Evolutionary conservation across 35 echinoderm and acorn worm species (phyloP).

Genomic region (Apostichopus californicus): DNA sequence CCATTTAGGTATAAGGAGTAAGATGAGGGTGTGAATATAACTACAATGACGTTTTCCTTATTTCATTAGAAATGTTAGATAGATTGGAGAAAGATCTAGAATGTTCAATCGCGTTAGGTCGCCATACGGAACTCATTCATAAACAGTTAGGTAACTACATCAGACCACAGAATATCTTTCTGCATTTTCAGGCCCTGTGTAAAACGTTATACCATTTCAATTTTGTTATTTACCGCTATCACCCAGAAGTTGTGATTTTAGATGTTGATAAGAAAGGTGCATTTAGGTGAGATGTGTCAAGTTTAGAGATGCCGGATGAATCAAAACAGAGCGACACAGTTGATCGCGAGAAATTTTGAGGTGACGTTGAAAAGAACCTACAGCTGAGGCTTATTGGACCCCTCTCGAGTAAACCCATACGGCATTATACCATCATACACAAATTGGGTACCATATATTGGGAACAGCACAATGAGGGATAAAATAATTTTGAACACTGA

Average conservation of each 20-base stretch:
- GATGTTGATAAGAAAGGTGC: slow-evolving; percentile 32
- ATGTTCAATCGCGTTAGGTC: too few species aligned
- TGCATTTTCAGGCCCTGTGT: background rate
- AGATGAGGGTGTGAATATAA: slow-evolving; percentile 25
- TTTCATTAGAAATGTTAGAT: background rate
- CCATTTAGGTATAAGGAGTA: slow-evolving; percentile 22
- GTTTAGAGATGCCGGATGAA: slow-evolving; percentile 5
- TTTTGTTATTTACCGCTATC: slow-evolving; percentile 30
- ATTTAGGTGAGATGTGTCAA: slow-evolving; percentile 7
- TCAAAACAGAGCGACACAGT: background rate
- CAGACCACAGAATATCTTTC: slow-evolving; percentile 8
- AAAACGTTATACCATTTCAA: background rate
- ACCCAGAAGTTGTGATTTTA: slow-evolving; percentile 22
- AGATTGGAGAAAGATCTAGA: too few species aligned
- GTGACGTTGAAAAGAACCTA: background rate
- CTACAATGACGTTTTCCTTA: slow-evolving; percentile 42
- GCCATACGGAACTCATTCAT: background rate
- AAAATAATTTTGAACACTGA: background rate
- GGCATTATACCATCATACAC: slow-evolving; percentile 16
- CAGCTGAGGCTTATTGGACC: background rate
- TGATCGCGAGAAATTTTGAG: background rate
- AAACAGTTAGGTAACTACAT: slow-evolving; percentile 14
- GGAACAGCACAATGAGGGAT: background rate
- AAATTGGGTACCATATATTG: slow-evolving; percentile 25
- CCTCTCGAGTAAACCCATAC: background rate